These are phyloP conservation scores for Nasonovia ribisnigri DNA, from an alignment of 2,888 invertebrate species.

Conservation along the genomic window DNA sequence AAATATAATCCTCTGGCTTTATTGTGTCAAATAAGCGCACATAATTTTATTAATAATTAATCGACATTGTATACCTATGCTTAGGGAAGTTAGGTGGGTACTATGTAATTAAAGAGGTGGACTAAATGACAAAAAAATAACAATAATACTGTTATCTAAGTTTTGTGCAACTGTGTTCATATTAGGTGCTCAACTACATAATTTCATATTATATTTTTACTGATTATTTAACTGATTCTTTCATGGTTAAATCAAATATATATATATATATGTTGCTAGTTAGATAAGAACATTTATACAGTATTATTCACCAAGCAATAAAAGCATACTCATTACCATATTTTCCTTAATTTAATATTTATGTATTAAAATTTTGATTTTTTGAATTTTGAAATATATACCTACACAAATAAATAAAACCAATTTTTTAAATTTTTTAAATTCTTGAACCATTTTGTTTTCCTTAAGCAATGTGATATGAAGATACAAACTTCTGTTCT, in stretches of 20 bases:
- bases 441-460: too few relatives aligned
- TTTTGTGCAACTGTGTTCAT: background rate
- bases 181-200: background rate
- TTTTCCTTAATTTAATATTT: too few relatives aligned
- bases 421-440: too few relatives aligned
- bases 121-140: background rate
- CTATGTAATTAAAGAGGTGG: background rate
- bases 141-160: background rate
- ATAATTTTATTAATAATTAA: background rate
- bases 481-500: too few relatives aligned
- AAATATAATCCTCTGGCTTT: background rate
- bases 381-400: too few relatives aligned
- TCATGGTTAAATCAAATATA: background rate
- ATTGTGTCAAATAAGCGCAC: background rate
- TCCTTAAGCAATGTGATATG: too few relatives aligned
- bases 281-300: background rate
- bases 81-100: background rate
- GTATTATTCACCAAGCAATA: too few relatives aligned
- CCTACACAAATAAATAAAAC: too few relatives aligned
- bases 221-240: background rate
- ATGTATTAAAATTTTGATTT: too few relatives aligned
- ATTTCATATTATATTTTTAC: background rate
- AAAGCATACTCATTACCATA: too few relatives aligned
- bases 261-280: background rate
- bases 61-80: background rate